phyloP scores from a whole-genome alignment of 2,797 vertebrate genomes.

The Tinamus major region DNA sequence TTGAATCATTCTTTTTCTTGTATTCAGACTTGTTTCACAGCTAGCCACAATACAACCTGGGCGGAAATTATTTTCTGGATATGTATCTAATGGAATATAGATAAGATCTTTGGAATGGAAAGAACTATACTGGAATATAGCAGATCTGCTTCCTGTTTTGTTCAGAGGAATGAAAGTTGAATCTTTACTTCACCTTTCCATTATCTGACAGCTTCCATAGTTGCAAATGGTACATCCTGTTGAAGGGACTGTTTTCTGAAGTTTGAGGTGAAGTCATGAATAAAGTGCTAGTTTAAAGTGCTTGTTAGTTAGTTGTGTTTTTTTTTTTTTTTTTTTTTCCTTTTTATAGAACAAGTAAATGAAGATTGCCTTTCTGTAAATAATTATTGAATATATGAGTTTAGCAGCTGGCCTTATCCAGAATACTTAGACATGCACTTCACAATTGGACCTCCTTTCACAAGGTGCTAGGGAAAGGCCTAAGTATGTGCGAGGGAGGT shows the following conservation, averaged over 20 bases:
- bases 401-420: not conserved
- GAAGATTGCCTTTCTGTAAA: not conserved
- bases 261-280: not conserved
- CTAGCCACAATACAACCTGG: not conserved
- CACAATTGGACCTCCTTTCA: not conserved
- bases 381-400: not conserved
- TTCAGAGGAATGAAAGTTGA: not conserved
- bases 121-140: not conserved
- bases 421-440: not conserved
- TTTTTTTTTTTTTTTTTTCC: not conserved
- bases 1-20: constrained; percentile 9
- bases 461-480: too few species aligned
- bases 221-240: not conserved
- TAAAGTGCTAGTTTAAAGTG: not conserved
- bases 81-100: not conserved
- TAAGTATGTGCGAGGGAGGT: too few species aligned
- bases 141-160: not conserved
- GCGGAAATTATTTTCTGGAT: constrained; percentile 12
- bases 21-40: not conserved
- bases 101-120: not conserved
- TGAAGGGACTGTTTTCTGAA: not conserved
- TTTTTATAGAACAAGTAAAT: not conserved
- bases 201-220: not conserved
- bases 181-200: not conserved
- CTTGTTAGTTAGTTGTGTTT: not conserved